phyloP scores from a whole-genome alignment of 2,797 vertebrate species.

The Anguilla megastoma region DNA sequence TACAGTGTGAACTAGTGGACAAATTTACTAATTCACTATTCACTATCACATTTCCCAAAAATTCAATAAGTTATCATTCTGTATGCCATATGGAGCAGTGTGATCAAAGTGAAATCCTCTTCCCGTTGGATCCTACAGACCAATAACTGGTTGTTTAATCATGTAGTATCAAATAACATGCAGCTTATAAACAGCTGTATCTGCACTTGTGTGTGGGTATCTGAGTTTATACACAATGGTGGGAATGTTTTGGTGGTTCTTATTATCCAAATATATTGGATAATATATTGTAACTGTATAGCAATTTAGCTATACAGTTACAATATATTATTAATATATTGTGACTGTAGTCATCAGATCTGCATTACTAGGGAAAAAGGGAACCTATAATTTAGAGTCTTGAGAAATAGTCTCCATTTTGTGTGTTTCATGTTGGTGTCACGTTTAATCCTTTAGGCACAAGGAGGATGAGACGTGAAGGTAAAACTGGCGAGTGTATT shows the following conservation, averaged over 20 bases:
- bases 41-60: no score
- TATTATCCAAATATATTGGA: no score
- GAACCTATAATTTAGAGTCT: neutral
- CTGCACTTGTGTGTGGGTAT: no score
- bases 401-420: neutral
- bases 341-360: neutral
- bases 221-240: neutral
- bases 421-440: constrained; percentile 52
- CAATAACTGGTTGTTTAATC: neutral
- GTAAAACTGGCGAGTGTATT: neutral
- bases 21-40: no score
- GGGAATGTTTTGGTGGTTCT: no score
- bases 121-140: neutral
- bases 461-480: constrained; percentile 37
- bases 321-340: neutral
- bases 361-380: neutral
- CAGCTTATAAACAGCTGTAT: no score
- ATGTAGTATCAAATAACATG: neutral
- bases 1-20: no score
- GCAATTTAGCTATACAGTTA: no score
- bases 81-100: no score
- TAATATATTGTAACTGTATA: no score
- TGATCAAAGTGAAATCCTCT: neutral
- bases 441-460: constrained; percentile 51
- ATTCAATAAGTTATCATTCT: no score